These are phyloP conservation scores for Graphium colonna DNA, from an alignment of 2,888 invertebrate genomes.

Conservation along the genomic window DNA sequence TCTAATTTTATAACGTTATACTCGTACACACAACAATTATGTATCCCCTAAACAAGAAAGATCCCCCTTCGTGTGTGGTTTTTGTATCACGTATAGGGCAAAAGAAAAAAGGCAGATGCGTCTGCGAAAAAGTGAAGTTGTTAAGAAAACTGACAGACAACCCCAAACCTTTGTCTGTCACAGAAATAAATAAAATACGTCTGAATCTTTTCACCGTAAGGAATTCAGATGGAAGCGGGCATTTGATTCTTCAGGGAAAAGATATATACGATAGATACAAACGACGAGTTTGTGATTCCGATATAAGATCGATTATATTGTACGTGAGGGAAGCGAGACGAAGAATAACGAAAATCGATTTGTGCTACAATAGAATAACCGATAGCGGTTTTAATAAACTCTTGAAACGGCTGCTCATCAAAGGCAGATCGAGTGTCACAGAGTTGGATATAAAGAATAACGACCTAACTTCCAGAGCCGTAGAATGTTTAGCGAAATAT, in stretches of 20 bases:
- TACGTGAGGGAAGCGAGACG: constrained; percentile 64
- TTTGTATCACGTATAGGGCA: background rate
- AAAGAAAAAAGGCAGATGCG: constrained; percentile 44
- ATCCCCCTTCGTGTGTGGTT: background rate
- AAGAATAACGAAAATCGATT: constrained; percentile 70
- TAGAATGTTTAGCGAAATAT: constrained; percentile 53
- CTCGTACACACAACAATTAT: background rate
- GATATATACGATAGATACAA: constrained; percentile 67
- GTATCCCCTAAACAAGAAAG: background rate
- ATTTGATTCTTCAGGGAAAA: constrained; percentile 73
- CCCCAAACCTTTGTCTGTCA: constrained; percentile 34
- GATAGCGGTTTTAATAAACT: constrained; percentile 69
- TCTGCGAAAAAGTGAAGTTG: constrained; percentile 46
- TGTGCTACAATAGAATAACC: constrained; percentile 79
- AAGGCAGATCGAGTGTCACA: constrained; percentile 65
- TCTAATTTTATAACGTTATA: background rate
- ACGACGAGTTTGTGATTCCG: constrained; percentile 63
- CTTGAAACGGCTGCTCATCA: constrained; percentile 58
- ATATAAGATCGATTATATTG: constrained; percentile 69
- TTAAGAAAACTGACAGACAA: constrained; percentile 48
- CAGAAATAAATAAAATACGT: constrained; percentile 52
- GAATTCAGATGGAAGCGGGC: constrained; percentile 75
- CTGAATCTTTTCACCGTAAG: constrained; percentile 69
- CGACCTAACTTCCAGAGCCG: constrained; percentile 64
- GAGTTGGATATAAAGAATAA: constrained; percentile 81